phyloP scores from a whole-genome alignment of 2,797 vertebrate genomes.

The Chelmon rostratus region DNA sequence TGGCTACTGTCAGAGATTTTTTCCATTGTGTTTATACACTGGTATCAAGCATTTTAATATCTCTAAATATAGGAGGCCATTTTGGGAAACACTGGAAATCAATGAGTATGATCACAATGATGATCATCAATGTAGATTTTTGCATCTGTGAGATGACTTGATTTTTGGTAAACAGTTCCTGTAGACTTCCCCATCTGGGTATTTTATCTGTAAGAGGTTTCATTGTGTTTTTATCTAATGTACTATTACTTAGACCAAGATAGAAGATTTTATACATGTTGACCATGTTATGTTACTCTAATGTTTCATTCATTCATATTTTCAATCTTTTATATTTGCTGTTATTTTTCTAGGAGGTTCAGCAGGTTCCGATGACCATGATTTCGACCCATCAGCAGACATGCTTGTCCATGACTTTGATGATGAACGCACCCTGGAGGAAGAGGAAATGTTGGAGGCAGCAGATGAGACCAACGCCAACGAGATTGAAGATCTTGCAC shows the following conservation, averaged over 20 bases:
- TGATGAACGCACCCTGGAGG: constrained; percentile 97
- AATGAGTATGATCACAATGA: too few species aligned
- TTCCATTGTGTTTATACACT: too few species aligned
- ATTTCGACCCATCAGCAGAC: constrained; percentile 97
- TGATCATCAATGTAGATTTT: background rate
- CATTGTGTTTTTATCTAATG: background rate
- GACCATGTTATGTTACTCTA: too few species aligned
- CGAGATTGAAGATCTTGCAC: constrained; percentile 96
- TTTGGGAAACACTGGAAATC: background rate
- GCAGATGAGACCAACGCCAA: constrained; percentile 92
- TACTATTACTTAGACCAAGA: too few species aligned
- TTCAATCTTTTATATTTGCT: too few species aligned
- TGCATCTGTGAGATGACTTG: background rate
- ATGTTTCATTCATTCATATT: too few species aligned
- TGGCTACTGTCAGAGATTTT: background rate
- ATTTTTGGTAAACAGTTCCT: background rate
- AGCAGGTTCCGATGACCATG: constrained; percentile 94
- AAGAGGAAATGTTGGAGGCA: constrained; percentile 95
- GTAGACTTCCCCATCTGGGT: background rate
- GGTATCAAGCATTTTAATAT: too few species aligned
- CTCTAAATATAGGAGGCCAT: background rate
- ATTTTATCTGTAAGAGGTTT: background rate
- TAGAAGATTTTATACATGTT: background rate
- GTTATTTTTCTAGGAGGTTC: constrained; percentile 87
- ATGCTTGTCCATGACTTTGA: constrained; percentile 99